Evolutionary conservation across 2,113 vertebrate genomes (phyloP).

Genomic region (Dipodomys merriami): DNA sequence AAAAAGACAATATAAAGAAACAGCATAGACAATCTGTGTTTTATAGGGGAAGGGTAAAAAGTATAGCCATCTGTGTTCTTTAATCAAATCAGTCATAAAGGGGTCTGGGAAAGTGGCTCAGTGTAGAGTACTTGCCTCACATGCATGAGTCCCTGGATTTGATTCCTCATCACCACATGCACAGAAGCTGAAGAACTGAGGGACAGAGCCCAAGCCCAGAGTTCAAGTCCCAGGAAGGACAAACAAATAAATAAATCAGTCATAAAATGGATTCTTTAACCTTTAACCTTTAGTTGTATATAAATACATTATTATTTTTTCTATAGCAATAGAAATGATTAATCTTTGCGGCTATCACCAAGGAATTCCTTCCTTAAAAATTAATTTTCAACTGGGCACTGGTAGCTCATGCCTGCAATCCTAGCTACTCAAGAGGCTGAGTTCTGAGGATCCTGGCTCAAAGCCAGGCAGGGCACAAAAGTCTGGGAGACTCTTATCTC

Average conservation of each 20-base stretch:
- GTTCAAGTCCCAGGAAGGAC: too few species aligned
- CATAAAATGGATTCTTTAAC: neutral
- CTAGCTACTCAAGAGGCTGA: too few species aligned
- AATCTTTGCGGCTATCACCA: neutral
- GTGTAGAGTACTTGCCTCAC: too few species aligned
- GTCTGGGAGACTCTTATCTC: too few species aligned
- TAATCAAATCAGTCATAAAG: slow-evolving; percentile 26
- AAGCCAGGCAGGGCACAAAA: too few species aligned
- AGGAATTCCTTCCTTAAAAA: slow-evolving; percentile 6
- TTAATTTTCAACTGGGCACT: neutral
- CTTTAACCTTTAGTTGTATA: neutral
- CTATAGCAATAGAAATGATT: neutral
- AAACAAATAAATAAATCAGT: neutral
- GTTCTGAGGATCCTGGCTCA: too few species aligned
- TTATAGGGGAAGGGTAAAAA: neutral
- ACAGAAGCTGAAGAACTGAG: too few species aligned
- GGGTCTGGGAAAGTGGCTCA: too few species aligned
- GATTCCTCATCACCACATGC: too few species aligned
- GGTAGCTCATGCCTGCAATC: too few species aligned
- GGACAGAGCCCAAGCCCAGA: too few species aligned
- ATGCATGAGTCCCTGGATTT: too few species aligned
- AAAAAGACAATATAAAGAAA: neutral
- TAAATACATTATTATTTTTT: neutral
- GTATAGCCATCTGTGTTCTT: neutral
- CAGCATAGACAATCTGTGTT: neutral